phyloP scores from a whole-genome alignment of 2,797 vertebrate species.

The Capromys pilorides region DNA sequence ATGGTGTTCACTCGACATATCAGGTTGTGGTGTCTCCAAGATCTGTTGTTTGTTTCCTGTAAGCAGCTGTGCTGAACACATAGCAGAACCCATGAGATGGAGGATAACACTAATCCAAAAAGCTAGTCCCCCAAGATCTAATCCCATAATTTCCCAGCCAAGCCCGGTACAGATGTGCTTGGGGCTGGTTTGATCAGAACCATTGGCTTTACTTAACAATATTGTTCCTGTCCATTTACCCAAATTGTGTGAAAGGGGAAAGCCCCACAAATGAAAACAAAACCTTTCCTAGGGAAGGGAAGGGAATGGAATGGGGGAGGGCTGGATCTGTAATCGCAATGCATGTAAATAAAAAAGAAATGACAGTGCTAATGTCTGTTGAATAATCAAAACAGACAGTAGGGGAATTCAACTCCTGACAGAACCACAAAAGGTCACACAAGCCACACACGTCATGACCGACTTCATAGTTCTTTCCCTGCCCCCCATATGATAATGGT shows the following conservation, averaged over 20 bases:
- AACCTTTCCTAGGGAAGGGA: constrained; percentile 75
- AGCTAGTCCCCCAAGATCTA: constrained; percentile 83
- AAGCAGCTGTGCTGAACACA: constrained; percentile 83
- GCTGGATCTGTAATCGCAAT: constrained; percentile 84
- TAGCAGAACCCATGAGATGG: constrained; percentile 77
- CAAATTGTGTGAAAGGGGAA: constrained; percentile 74
- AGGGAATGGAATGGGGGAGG: constrained; percentile 30
- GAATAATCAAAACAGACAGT: constrained; percentile 80
- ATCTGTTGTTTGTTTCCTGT: constrained; percentile 90
- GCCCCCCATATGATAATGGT: constrained; percentile 74
- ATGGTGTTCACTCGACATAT: constrained; percentile 95
- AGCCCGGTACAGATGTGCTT: constrained; percentile 74
- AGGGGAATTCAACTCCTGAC: constrained; percentile 81
- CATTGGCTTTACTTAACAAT: constrained; percentile 77
- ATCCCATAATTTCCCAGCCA: constrained; percentile 77
- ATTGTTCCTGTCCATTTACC: constrained; percentile 76
- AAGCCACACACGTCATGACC: constrained; percentile 82
- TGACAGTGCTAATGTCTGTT: constrained; percentile 67
- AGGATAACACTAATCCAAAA: constrained; percentile 75
- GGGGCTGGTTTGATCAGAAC: constrained; percentile 78
- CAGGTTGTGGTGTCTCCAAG: constrained; percentile 95
- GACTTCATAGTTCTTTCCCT: constrained; percentile 74
- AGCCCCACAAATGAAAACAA: constrained; percentile 75
- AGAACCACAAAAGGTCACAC: constrained; percentile 82
- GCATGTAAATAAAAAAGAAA: constrained; percentile 83